phyloP scores from a whole-genome alignment of 1,140 invertebrate genomes.

The Bombus ignitus region DNA sequence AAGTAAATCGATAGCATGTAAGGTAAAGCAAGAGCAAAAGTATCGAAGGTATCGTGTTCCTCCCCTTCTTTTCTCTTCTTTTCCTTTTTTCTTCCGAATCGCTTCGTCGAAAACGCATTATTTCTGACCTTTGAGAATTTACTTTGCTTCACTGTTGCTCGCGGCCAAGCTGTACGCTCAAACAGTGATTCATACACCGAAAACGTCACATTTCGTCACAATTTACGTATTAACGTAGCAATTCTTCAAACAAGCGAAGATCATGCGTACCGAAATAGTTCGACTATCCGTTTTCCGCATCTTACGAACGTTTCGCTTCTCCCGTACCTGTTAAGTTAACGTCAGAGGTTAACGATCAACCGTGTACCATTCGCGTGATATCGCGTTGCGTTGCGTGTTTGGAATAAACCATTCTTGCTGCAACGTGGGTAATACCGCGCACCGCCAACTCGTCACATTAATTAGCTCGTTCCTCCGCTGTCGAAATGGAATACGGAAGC shows the following conservation, averaged over 20 bases:
- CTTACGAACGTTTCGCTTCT: background rate
- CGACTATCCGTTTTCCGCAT: background rate
- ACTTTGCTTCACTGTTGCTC: background rate
- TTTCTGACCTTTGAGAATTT: background rate
- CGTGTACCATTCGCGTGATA: conserved; percentile 16
- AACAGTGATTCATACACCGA: conserved; percentile 11
- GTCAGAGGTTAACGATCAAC: conserved; percentile 19
- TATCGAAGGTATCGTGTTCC: background rate
- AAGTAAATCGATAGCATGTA: background rate
- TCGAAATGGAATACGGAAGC: background rate
- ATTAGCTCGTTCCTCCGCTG: background rate
- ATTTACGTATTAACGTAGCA: background rate
- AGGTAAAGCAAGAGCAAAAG: background rate
- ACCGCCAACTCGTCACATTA: background rate
- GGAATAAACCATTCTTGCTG: background rate
- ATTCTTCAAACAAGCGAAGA: background rate
- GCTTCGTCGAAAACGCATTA: background rate
- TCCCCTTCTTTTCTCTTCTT: background rate
- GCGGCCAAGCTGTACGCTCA: no score
- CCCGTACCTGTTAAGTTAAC: conserved; percentile 8
- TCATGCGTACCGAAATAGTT: background rate
- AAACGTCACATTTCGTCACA: conserved; percentile 4
- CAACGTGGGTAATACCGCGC: background rate
- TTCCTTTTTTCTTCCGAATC: background rate
- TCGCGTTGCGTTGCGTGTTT: conserved; percentile 12